Evolutionary conservation across 1,140 invertebrate species (phyloP).

Genomic region (Diprion similis): DNA sequence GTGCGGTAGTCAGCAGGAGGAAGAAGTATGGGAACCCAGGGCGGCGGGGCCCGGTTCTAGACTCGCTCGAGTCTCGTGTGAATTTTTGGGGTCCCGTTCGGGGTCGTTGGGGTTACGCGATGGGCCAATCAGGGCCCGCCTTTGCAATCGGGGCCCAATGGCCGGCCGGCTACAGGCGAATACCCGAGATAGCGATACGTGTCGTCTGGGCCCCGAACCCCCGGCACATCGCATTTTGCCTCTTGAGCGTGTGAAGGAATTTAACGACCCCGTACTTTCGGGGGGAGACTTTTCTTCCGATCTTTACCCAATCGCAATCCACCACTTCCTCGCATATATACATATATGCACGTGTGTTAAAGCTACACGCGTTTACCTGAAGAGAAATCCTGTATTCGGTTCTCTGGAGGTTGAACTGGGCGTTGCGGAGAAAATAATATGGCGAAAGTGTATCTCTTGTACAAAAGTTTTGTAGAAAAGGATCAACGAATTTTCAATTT

Average conservation of each 20-base stretch:
- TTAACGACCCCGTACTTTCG: not conserved
- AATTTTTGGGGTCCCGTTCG: slow-evolving; percentile 19
- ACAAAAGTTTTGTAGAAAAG: no score
- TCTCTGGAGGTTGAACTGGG: no score
- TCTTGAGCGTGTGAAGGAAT: slow-evolving; percentile 7
- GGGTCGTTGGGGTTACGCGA: slow-evolving; percentile 14
- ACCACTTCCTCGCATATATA: not conserved
- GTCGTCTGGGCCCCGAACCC: not conserved
- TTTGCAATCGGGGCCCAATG: not conserved
- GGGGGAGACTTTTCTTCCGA: not conserved
- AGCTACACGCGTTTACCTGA: not conserved
- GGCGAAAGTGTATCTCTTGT: no score
- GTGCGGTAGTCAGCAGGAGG: not conserved
- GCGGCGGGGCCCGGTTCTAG: slow-evolving; percentile 1
- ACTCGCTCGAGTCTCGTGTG: slow-evolving; percentile 20
- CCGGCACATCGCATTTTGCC: not conserved
- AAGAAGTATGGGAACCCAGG: slow-evolving; percentile 9
- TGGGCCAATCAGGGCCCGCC: slow-evolving; percentile 1
- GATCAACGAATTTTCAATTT: no score
- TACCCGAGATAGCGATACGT: not conserved
- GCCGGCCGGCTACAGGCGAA: not conserved
- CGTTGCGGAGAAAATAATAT: no score
- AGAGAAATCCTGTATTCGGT: not conserved
- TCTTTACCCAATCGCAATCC: not conserved
- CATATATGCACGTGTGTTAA: not conserved